These are phyloP conservation scores for Drosophila putrida DNA, from an alignment of 2,888 invertebrate genomes.

Conservation along the genomic window DNA sequence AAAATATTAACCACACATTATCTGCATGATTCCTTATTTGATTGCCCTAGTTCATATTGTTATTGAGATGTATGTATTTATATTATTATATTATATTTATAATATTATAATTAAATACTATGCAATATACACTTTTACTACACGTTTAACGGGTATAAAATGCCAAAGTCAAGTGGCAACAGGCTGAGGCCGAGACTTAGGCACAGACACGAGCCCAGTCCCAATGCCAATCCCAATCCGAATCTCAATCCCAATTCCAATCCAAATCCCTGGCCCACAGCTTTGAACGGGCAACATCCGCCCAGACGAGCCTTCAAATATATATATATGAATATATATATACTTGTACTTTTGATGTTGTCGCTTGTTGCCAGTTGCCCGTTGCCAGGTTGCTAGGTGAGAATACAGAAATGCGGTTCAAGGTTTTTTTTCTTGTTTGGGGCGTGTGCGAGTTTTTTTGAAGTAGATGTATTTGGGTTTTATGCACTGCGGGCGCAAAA, in stretches of 20 bases:
- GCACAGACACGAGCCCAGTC: constrained; percentile 13
- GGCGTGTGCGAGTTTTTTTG: constrained; percentile 4
- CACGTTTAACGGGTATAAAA: background rate
- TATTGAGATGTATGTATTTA: no score
- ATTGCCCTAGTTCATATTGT: no score
- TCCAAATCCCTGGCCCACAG: constrained; percentile 21
- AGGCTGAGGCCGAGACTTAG: constrained; percentile 28
- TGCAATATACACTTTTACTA: background rate
- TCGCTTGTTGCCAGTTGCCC: constrained; percentile 18
- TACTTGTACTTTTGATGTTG: constrained; percentile 13
- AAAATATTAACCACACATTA: no score
- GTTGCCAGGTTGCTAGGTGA: constrained; percentile 43
- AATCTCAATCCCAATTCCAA: constrained; percentile 18
- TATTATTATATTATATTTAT: no score
- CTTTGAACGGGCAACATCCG: constrained; percentile 27
- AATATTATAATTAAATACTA: no score
- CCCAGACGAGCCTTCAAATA: constrained; percentile 1
- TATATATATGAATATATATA: background rate
- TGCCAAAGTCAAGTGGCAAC: constrained; percentile 51
- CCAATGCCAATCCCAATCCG: constrained; percentile 10
- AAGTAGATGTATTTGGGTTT: constrained; percentile 6
- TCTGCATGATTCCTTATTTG: no score
- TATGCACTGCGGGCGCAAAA: constrained; percentile 45
- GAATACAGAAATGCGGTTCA: constrained; percentile 53
- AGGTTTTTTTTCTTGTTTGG: constrained; percentile 52